phyloP scores from a whole-genome alignment of 1,140 invertebrate species.

The Drosophila nebulosa region DNA sequence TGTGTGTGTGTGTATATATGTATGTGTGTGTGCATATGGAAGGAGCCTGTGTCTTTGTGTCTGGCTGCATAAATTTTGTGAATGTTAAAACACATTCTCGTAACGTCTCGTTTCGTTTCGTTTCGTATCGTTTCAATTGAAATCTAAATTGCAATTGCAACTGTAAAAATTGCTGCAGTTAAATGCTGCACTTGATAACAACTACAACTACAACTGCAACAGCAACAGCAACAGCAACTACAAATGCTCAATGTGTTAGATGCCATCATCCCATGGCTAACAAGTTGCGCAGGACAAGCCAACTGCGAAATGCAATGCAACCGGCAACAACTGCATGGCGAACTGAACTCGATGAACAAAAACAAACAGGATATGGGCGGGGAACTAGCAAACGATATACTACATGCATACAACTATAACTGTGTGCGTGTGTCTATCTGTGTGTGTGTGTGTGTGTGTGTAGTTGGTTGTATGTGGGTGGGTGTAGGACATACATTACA shows the following conservation, averaged over 20 bases:
- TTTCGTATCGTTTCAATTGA: slow-evolving; percentile 58
- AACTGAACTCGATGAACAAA: slow-evolving; percentile 43
- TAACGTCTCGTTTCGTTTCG: slow-evolving; percentile 19
- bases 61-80: slow-evolving; percentile 54
- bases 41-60: not conserved
- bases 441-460: slow-evolving; percentile 16
- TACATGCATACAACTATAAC: slow-evolving; percentile 24
- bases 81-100: slow-evolving; percentile 46
- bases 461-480: slow-evolving; percentile 22
- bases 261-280: slow-evolving; percentile 54
- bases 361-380: slow-evolving; percentile 72
- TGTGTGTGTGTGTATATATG: not conserved
- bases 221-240: slow-evolving; percentile 23
- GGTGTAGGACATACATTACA: slow-evolving; percentile 59
- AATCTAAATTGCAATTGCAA: slow-evolving; percentile 71
- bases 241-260: slow-evolving; percentile 64
- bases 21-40: not conserved
- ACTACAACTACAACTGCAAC: slow-evolving; percentile 1
- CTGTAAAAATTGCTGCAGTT: slow-evolving; percentile 72
- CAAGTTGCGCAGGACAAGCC: slow-evolving; percentile 44
- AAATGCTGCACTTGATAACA: slow-evolving; percentile 71
- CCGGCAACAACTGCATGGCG: not conserved
- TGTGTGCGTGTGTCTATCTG: slow-evolving; percentile 24
- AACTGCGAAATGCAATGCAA: slow-evolving; percentile 15
- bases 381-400: slow-evolving; percentile 5